A percentile compares a stretch with the other conserved stretches of the same genome.
Conservation (phyloP, 2,113 vertebrate species). For the Sitta europaea region DNA sequence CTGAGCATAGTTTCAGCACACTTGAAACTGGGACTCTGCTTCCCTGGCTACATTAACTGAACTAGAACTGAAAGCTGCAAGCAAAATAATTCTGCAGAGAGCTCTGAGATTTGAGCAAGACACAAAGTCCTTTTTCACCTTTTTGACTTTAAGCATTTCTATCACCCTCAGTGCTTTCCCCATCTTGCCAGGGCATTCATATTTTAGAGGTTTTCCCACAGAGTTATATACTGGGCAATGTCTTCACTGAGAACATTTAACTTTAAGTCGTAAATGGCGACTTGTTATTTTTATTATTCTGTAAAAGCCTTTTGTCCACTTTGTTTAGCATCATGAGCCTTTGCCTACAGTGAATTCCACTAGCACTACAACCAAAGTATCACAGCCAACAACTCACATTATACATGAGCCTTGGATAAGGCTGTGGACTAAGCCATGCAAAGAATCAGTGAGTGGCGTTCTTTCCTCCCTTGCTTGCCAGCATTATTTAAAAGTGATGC, state of each 20-base stretch:
- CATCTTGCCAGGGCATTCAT: constrained; percentile 30
- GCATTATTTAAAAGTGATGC: constrained; percentile 39
- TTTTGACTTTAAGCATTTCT: background rate
- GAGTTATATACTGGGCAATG: constrained; percentile 38
- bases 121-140: background rate
- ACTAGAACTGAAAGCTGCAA: background rate
- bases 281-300: constrained; percentile 59
- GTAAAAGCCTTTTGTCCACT: constrained; percentile 64
- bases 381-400: constrained; percentile 59
- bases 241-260: constrained; percentile 33
- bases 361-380: constrained; percentile 27
- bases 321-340: constrained; percentile 48
- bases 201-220: constrained; percentile 49
- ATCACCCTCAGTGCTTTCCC: background rate
- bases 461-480: constrained; percentile 9
- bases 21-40: background rate
- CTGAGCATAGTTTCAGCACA: background rate
- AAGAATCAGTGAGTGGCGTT: constrained; percentile 48
- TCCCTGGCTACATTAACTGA: background rate
- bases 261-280: constrained; percentile 31
- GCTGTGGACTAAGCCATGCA: constrained; percentile 34
- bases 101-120: background rate
- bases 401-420: constrained; percentile 27
- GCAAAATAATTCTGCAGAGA: background rate
- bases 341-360: constrained; percentile 62